These are phyloP conservation scores for Pteruthius melanotis DNA, from an alignment of 2,113 vertebrate genomes.

Conservation along the genomic window DNA sequence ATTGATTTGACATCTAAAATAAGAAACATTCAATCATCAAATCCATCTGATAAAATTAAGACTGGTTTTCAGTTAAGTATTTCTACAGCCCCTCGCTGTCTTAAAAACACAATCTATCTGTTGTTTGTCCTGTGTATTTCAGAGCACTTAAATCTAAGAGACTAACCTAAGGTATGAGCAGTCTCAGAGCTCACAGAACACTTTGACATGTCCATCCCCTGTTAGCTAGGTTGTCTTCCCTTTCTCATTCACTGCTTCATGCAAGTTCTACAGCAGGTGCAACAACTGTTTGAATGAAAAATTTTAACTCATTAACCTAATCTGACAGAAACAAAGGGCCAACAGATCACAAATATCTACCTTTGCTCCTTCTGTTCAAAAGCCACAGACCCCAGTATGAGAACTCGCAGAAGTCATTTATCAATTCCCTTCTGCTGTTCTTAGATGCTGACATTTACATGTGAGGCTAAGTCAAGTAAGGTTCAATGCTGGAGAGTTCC, in stretches of 20 bases:
- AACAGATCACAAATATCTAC: neutral
- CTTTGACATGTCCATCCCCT: neutral
- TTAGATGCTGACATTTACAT: neutral
- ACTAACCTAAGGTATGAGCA: neutral
- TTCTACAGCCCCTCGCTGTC: neutral
- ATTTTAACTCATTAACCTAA: neutral
- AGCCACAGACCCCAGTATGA: neutral
- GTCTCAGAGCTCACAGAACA: neutral
- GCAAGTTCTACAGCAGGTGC: neutral
- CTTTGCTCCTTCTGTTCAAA: neutral
- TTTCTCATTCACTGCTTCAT: neutral
- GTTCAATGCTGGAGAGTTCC: neutral
- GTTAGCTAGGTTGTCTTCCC: neutral
- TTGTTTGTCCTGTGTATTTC: neutral
- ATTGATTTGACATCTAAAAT: neutral
- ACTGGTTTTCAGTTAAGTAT: neutral
- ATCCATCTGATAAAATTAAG: neutral
- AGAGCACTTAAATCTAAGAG: neutral
- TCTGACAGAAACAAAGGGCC: neutral
- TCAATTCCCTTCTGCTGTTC: neutral
- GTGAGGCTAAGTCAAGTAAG: neutral
- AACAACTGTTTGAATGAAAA: neutral
- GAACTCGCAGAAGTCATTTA: neutral
- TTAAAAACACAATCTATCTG: neutral
- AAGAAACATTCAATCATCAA: neutral